These are phyloP conservation scores for Chaunax sp. DNA, from an alignment of 2,797 vertebrate genomes.

Conservation along the genomic window DNA sequence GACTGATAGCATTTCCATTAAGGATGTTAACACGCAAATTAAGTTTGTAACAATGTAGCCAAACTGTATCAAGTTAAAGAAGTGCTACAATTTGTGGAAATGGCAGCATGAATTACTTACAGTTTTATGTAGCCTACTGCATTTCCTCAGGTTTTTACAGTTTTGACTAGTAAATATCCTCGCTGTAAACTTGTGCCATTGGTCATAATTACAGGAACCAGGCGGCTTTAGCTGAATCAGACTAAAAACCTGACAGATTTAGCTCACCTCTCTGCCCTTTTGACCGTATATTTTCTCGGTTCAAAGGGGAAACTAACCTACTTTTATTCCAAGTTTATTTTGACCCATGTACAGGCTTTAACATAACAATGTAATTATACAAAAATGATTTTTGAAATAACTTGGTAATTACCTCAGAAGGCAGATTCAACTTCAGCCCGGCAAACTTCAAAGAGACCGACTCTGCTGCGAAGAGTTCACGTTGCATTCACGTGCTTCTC, in stretches of 20 bases:
- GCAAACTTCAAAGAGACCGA: constrained; percentile 49
- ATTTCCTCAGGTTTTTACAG: not conserved
- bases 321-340: not conserved
- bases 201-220: not conserved
- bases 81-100: no score
- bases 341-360: not conserved
- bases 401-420: constrained; percentile 9
- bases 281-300: not conserved
- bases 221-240: not conserved
- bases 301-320: no score
- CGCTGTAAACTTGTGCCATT: not conserved
- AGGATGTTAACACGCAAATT: not conserved
- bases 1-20: not conserved
- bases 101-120: no score
- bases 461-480: not conserved
- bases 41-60: not conserved
- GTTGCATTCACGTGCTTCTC: constrained; percentile 41
- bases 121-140: not conserved
- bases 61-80: no score
- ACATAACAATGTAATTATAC: not conserved
- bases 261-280: not conserved
- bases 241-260: no score
- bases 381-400: not conserved
- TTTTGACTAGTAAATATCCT: not conserved
- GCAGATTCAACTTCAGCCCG: not conserved